Evolutionary conservation across 2,888 invertebrate genomes (phyloP), one percentile per base, ranked within the genome.

Genomic region (Coleophora deauratella): DNA sequence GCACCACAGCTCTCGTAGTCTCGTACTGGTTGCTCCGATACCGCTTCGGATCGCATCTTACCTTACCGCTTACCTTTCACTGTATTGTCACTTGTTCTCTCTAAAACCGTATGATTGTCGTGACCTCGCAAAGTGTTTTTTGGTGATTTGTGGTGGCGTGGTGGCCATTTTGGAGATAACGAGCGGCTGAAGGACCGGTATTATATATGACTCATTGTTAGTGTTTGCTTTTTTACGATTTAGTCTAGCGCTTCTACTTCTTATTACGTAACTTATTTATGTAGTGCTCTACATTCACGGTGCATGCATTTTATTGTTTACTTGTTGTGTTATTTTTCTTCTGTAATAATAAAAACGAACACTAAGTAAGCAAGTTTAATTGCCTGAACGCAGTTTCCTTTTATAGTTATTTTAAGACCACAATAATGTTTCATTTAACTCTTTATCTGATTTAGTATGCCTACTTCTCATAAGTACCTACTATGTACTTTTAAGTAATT

Each of bases 61-160:
- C 82, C 81, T 84, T 80, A 69, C 74, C 74, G 75, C 73, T 73
- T 75, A 72, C 82, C 81, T 84, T 80, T 84, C 81, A 81, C 81
- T 73, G 72, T 70, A 68, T 60, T 72, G 63, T 71, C 75, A 74
- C 72, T 67, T 73, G 69, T 66, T 74, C 50, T 60, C 57, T 62
- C 54, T 44, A 72, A 65, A 66, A 67, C 63, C 59, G 59, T 71
- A 72, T 72, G 71, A 71, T 67, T 61, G 61, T 59, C 68, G 69
- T 75, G 70, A 69, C 75, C 64, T 69, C 66, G 72, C 72, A 74
- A 76, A 81, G 82, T 85, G 82, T 71, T 76, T 73, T 21, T 75
- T 75, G 74, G 81, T 82, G 80, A 68, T 72, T 72, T 76, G 84
- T 80, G n/a, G n/a, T n/a, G n/a, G n/a, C n/a, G n/a, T n/a, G n/a